Conservation (phyloP, 2,113 vertebrate species). For the Chlorocebus sabaeus region DNA sequence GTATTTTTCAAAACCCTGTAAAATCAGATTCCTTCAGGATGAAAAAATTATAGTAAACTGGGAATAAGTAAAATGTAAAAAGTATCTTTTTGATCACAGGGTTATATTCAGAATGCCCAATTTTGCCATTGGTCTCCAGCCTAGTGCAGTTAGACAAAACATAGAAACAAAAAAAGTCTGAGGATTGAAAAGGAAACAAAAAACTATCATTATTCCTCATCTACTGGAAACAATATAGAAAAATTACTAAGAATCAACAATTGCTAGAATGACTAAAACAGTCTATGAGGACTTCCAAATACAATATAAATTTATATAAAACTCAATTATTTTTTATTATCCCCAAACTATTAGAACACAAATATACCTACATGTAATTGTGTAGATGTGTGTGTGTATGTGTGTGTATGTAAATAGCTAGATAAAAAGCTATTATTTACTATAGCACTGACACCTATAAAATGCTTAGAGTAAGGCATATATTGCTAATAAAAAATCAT, state of each 20-base stretch:
- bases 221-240: background rate
- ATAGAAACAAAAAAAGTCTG: background rate
- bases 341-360: background rate
- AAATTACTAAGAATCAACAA: background rate
- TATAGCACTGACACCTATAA: background rate
- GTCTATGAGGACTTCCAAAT: background rate
- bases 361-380: background rate
- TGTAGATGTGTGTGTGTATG: background rate
- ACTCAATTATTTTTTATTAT: conserved; percentile 26
- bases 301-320: background rate
- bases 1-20: background rate
- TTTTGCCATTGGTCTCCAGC: background rate
- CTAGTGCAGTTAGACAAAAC: background rate
- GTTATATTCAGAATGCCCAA: background rate
- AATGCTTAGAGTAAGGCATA: background rate
- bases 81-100: background rate
- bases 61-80: background rate
- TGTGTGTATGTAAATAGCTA: background rate
- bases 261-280: background rate
- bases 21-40: background rate
- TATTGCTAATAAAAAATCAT: conserved; percentile 10
- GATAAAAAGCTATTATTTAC: background rate
- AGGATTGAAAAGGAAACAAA: background rate
- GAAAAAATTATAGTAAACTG: background rate
- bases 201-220: background rate